Percentiles rank a stretch among this genome's conserved stretches.
Conservation (phyloP, 30 jellyfish, hydroid and myxozoan genomes). For the Hydractinia echinata region DNA sequence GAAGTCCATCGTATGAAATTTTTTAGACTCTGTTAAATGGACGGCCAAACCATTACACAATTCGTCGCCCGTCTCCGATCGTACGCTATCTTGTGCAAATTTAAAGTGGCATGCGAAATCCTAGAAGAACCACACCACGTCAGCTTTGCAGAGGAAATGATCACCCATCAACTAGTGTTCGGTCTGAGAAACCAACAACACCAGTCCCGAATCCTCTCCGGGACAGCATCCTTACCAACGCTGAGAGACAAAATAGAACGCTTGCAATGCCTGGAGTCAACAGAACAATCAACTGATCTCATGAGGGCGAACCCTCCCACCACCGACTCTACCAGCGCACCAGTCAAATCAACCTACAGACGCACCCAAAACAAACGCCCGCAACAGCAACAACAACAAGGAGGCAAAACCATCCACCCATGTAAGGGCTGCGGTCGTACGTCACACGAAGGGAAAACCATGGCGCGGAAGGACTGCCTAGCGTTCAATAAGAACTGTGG, state of each 20-base stretch:
- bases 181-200: slow-evolving; percentile 9
- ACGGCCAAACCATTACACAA: slow-evolving; percentile 35
- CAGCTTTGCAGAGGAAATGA: slow-evolving; percentile 17
- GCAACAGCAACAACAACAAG: too few species aligned
- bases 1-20: slow-evolving; percentile 37
- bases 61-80: slow-evolving; percentile 30
- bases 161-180: background rate
- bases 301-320: background rate
- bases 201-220: slow-evolving; percentile 14
- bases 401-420: background rate
- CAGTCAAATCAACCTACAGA: too few species aligned
- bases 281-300: slow-evolving; percentile 20
- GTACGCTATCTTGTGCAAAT: background rate
- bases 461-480: background rate
- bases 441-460: background rate
- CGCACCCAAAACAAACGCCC: too few species aligned
- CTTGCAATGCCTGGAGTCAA: slow-evolving; percentile 3
- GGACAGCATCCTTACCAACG: background rate
- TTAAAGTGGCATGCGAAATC: background rate
- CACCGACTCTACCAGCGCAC: too few species aligned
- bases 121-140: background rate
- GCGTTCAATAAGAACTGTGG: background rate
- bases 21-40: background rate
- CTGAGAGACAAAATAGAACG: background rate
- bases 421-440: slow-evolving; percentile 1